Evolutionary conservation across 2,888 invertebrate species (phyloP), one percentile per base, ranked within the genome.

Genomic region (Clunio marinus): DNA sequence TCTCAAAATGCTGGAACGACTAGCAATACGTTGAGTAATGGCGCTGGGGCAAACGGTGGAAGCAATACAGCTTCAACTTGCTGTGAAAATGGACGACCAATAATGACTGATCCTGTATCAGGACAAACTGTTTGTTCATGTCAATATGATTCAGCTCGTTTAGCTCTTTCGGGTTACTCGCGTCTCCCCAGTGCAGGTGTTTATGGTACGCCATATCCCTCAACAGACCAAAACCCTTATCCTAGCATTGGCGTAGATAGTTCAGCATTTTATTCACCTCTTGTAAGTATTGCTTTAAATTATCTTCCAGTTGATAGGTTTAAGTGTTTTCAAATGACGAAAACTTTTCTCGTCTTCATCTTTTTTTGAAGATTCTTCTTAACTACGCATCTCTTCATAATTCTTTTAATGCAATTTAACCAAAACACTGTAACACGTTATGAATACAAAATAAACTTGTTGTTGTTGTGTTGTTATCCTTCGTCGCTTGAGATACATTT

Each of bases 111-210:
- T 80, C 93, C 94, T 8, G 90, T 93, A 70, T 91, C 93, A 71
- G 94, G 94, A 35, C 93, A 94, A 80, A 90, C 92, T 68, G 92
- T 95, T 74, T 95, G 94, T 81, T 93, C 93, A 73, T 95, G 95
- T 81, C 94, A 94, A 79, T 94, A 94, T 80, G 94, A 94, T 80
- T 88, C 90, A 69, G 91, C 93, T 57, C 83, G 93, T 73, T 83
- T 94, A 72, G 91, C 93, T 66, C 86, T 93, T 71, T 85, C 89
- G 71, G 86, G 87, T 72, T 93, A 93, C 78, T 91, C 91, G 41
- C 84, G 93, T 72, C 83, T 89, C 73, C 86, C 88, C 71, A 85
- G 89, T 73, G 88, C 89, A 62, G 88, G 89, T 41, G 89, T 92
- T 73, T 93, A 93, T 78, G 91, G 91, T 71, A 84, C 92, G 66